Base-by-base conservation (phyloP, 2,888 invertebrate species). In the Perdita meconis region DNA sequence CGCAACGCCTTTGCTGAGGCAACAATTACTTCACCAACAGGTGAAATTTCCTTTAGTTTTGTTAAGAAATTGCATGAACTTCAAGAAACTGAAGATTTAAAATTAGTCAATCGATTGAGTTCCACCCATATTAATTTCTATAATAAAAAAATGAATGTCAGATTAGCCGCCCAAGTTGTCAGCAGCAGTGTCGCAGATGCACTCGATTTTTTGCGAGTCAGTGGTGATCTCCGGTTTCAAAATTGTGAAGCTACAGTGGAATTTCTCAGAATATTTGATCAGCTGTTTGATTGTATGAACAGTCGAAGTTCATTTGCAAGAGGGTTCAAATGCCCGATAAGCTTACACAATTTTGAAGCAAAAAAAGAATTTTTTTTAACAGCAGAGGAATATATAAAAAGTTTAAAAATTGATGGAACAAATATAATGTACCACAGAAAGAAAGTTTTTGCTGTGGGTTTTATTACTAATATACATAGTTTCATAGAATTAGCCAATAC, bases 201-300 rank as follows among this genome's bases (percentile, higher is more conserved):
- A 40, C 12, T 40, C 12, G 40, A 40, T n/a, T 40, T 40, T 47
- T 47, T 47, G 16, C 6, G 47, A 16, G 16, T 19, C 8, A 47
- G 16, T 19, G 47, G 47, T n/a, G 47, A 47, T 47, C 2, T 10
- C 16, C 13, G 47, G 16, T 47, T 47, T 19, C 16, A 10, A 19
- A 19, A 19, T 47, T 6, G 47, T 16, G 22, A 47, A 47, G 47
- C 47, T 16, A 47, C 47, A 19, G 19, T 19, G 6, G 47, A 47
- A 16, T 47, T 47, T 47, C n/a, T 47, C 8, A n/a, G 47, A 47
- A 47, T 22, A 47, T 47, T 47, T 47, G 22, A 47, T 16, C 22
- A 19, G 47, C 19, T 47, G 16, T 47, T 47, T 19, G 47, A 47
- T 47, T 16, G n/a, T 2, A 13, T 22, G 13, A 47, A 47, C 47